Conservation (phyloP, 2,888 invertebrate species). For the Pantelozetes paolii region DNA sequence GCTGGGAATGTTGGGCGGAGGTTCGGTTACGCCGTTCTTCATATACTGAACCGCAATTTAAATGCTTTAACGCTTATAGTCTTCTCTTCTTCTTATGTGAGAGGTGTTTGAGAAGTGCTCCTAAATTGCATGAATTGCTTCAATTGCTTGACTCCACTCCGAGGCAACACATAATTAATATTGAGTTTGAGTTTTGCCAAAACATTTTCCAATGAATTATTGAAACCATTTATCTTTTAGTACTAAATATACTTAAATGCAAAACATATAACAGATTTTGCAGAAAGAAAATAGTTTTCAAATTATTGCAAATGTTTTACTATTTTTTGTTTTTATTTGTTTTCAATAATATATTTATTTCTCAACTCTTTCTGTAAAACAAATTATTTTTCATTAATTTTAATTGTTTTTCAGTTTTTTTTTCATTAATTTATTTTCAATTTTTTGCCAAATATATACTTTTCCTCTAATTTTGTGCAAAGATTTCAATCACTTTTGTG, state of each 20-base stretch:
- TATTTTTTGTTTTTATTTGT: too few relatives aligned
- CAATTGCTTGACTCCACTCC: conserved; percentile 17
- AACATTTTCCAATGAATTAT: conserved; percentile 24
- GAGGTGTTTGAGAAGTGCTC: conserved; percentile 22
- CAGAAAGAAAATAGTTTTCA: not conserved
- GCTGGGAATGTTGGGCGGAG: conserved; percentile 30
- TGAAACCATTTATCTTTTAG: conserved; percentile 18
- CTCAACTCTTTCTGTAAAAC: not conserved
- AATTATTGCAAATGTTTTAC: conserved; percentile 11
- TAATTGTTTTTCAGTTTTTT: not conserved
- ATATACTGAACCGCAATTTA: conserved; percentile 24
- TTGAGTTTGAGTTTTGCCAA: conserved; percentile 22
- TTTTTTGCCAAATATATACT: not conserved
- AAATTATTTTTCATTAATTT: conserved; percentile 12
- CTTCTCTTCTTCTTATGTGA: not conserved
- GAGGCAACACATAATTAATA: conserved; percentile 22
- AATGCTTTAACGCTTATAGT: conserved; percentile 23
- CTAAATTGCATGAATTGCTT: conserved; percentile 10
- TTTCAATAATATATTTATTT: not conserved
- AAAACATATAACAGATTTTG: not conserved
- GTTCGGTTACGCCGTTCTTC: conserved; percentile 30
- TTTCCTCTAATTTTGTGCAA: not conserved
- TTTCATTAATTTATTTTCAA: not conserved
- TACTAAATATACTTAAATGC: not conserved
- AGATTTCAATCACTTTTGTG: not conserved